Conservation (phyloP, 2,113 vertebrate species). For the Dasyurus viverrinus region DNA sequence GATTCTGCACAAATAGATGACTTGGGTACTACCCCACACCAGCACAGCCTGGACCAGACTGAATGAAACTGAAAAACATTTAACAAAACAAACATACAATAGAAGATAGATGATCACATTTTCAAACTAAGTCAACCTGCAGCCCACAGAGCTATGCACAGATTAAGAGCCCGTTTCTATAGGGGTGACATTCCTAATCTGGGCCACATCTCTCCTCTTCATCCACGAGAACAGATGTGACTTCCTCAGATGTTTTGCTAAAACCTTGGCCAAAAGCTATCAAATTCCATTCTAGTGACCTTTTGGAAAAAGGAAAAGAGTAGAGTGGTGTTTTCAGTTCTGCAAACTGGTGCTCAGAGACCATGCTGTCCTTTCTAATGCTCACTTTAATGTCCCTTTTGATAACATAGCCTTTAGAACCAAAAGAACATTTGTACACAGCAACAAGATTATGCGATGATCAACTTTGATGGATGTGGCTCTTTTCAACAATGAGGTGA, state of each 20-base stretch:
- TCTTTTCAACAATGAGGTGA: no score
- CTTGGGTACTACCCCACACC: neutral
- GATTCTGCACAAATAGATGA: neutral
- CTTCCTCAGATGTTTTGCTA: neutral
- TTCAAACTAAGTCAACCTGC: neutral
- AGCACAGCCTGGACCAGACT: neutral
- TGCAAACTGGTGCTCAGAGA: neutral
- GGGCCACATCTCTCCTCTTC: no score
- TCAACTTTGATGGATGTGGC: no score
- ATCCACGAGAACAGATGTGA: neutral
- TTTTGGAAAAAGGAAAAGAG: neutral
- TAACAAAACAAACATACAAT: neutral
- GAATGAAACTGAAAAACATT: neutral
- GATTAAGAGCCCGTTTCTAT: neutral
- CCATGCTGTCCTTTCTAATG: neutral
- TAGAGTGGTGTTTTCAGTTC: neutral
- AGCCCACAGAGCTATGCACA: neutral
- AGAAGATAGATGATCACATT: neutral
- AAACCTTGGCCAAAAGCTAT: neutral
- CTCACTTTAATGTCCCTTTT: neutral
- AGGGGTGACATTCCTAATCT: neutral
- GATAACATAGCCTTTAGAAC: neutral
- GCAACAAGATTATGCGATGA: no score
- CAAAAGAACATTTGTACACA: no score
- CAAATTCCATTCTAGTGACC: neutral